Evolutionary conservation across 2,888 invertebrate species (phyloP), one percentile per base, ranked within the genome.

Genomic region (Drosophila multiciliata): DNA sequence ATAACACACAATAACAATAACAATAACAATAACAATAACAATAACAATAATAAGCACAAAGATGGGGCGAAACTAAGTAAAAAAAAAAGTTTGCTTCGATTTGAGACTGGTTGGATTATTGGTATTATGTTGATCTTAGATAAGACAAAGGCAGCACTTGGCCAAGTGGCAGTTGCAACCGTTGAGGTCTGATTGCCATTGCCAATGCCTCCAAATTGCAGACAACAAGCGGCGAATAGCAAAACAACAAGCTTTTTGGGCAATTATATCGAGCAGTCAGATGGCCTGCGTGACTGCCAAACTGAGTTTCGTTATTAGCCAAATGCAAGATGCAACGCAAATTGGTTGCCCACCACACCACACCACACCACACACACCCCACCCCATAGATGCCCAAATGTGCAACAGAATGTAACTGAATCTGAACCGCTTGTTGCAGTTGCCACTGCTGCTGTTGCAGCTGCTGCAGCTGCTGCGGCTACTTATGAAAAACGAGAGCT

Each of bases 401-500:
- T 82, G 88, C 88, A 89, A 50, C 90, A 85, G 90, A 87, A 85
- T 89, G 85, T 82, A 85, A 85, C 89, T 84, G 75, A 78, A 75
- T 60, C 62, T 38, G 23, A 45, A 45, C 23, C 45, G 45, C 23
- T 23, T 15, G 29, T 29, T 29, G 29, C 29, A 29, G 29, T 29
- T 29, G 66, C 26, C 40, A 42, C 48, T 26, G 38, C 35, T 45
- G 52, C 64, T 29, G 54, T 52, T 50, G 69, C 73, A 66, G 35
- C 20, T 40, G 52, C 64, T 29, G 54, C 52, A n/a, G 35, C 20
- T 40, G 52, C 64, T 29, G 54, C 52, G 53, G 69, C 73, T 69
- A 81, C 50, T 73, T 87, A 78, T 87, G 84, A 87, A 88, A 87
- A 88, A 83, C 90, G 90, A 88, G 90, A 88, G 90, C 90, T 90